Evolutionary conservation across 1,140 invertebrate genomes (phyloP).

Genomic region (honey bee (Apis mellifera)): DNA sequence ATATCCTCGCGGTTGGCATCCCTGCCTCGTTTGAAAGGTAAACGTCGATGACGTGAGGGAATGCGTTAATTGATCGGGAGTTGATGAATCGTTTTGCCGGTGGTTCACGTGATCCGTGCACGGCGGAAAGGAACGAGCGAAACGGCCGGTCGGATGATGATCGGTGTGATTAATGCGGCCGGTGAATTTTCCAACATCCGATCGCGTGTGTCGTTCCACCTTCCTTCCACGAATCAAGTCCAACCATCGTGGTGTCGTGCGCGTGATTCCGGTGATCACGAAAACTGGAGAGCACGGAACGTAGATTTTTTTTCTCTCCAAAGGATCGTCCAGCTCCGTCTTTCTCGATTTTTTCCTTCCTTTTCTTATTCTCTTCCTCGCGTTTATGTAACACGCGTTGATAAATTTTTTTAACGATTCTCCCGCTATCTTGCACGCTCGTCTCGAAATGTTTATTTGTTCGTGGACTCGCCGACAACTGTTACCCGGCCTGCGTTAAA

Average conservation of each 20-base stretch:
- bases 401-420: too few relatives aligned
- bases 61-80: slow-evolving; percentile 49
- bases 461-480: too few relatives aligned
- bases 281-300: neutral
- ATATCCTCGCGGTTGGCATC: slow-evolving; percentile 36
- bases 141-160: slow-evolving; percentile 24
- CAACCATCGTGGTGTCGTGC: neutral
- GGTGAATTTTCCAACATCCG: slow-evolving; percentile 54
- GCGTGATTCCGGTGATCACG: neutral
- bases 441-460: too few relatives aligned
- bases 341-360: too few relatives aligned
- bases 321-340: neutral
- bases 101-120: slow-evolving; percentile 28
- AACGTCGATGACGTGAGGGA: slow-evolving; percentile 51
- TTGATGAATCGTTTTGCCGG: slow-evolving; percentile 4
- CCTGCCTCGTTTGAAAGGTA: slow-evolving; percentile 43
- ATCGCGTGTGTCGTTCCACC: slow-evolving; percentile 56
- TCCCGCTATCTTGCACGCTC: too few relatives aligned
- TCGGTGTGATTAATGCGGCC: slow-evolving; percentile 44
- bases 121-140: slow-evolving; percentile 41
- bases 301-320: neutral
- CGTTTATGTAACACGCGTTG: too few relatives aligned
- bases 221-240: slow-evolving; percentile 7
- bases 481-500: too few relatives aligned
- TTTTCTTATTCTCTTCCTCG: too few relatives aligned